These are phyloP conservation scores for Melanophora roralis DNA, from an alignment of 2,888 invertebrate genomes.

Conservation along the genomic window DNA sequence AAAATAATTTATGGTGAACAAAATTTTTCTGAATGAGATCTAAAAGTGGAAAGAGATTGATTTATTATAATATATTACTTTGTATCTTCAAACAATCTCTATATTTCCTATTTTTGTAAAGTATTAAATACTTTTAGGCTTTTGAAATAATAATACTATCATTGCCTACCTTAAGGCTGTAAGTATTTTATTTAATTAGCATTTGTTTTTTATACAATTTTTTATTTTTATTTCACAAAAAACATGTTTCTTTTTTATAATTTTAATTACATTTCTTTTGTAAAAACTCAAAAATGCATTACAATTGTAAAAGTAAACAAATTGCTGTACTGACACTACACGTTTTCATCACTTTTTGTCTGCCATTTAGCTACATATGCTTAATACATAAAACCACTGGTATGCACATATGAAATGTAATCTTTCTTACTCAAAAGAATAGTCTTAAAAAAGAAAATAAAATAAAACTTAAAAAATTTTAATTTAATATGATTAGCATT, in stretches of 20 bases:
- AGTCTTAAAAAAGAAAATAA: slow-evolving; percentile 20
- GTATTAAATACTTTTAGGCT: slow-evolving; percentile 29
- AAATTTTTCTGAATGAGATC: too few relatives aligned
- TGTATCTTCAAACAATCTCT: background rate
- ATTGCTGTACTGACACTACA: background rate
- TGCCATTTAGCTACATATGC: slow-evolving; percentile 1
- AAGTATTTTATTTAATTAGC: slow-evolving; percentile 47
- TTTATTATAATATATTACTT: too few relatives aligned
- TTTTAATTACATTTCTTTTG: slow-evolving; percentile 61
- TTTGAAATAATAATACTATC: background rate
- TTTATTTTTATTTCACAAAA: slow-evolving; percentile 20
- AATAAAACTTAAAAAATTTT: slow-evolving; percentile 37
- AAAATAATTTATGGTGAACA: too few relatives aligned
- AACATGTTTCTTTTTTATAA: slow-evolving; percentile 37
- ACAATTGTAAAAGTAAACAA: background rate
- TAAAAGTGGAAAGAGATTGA: too few relatives aligned
- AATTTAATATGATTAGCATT: slow-evolving; percentile 63
- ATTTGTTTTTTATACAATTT: slow-evolving; percentile 35
- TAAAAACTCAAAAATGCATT: slow-evolving; percentile 59
- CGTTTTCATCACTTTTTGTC: slow-evolving; percentile 3
- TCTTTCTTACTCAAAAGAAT: slow-evolving; percentile 51
- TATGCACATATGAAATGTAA: slow-evolving; percentile 70
- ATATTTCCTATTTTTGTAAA: too few relatives aligned
- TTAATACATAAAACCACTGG: slow-evolving; percentile 64
- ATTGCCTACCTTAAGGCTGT: slow-evolving; percentile 43